Percentiles rank a stretch among this genome's conserved stretches.
These are phyloP conservation scores for Lamellibrachia luymesi DNA, from an alignment of 1,140 invertebrate species.

Conservation along the genomic window DNA sequence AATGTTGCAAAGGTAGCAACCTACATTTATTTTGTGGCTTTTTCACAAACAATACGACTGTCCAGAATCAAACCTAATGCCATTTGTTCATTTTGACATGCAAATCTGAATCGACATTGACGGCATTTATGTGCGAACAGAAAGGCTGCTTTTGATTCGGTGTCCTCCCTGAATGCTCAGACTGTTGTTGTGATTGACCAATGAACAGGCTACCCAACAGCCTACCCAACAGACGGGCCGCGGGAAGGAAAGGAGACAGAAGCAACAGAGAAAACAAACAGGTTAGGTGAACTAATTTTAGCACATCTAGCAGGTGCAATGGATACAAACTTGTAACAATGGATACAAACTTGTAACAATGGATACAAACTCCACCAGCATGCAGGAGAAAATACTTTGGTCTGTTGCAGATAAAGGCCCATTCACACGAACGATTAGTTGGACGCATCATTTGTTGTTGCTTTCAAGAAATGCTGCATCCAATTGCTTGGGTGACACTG, in stretches of 20 bases:
- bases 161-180: neutral
- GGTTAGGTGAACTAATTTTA: neutral
- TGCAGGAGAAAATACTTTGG: neutral
- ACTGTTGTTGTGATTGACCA: neutral
- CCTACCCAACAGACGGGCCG: neutral
- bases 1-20: neutral
- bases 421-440: too few relatives aligned
- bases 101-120: neutral
- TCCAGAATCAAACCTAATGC: neutral
- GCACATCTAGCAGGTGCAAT: neutral
- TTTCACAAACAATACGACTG: neutral
- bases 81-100: neutral
- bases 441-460: too few relatives aligned
- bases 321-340: neutral
- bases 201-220: neutral
- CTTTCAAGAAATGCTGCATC: too few relatives aligned
- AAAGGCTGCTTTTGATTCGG: neutral
- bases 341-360: neutral
- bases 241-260: neutral
- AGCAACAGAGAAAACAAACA: neutral
- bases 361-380: neutral
- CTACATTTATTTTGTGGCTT: neutral
- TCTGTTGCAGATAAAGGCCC: too few relatives aligned
- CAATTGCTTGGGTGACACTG: too few relatives aligned
- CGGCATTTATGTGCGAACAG: neutral